These are phyloP conservation scores for Ameiurus melas DNA, from an alignment of 2,113 vertebrate species.

Conservation along the genomic window DNA sequence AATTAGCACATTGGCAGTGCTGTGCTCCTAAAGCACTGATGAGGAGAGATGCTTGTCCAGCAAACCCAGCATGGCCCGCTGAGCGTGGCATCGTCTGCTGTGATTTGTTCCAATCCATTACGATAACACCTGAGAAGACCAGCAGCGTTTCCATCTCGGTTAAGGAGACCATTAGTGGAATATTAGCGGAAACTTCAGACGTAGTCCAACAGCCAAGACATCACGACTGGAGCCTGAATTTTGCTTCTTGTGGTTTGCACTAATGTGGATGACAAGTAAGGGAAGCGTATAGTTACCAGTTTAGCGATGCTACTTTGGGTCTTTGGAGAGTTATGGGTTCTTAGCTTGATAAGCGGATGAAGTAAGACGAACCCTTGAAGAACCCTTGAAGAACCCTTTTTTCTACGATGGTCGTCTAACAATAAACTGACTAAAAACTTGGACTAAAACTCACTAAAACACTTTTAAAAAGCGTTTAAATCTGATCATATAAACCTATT, in stretches of 20 bases:
- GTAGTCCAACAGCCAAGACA: background rate
- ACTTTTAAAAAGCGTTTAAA: too few species aligned
- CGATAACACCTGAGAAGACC: slow-evolving; percentile 11
- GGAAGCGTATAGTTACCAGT: background rate
- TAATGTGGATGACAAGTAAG: background rate
- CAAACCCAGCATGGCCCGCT: background rate
- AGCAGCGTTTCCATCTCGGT: background rate
- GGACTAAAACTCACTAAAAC: too few species aligned
- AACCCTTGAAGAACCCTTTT: background rate
- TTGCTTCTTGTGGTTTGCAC: background rate
- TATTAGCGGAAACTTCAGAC: background rate
- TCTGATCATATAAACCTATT: background rate
- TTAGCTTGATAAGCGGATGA: background rate
- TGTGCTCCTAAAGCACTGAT: background rate
- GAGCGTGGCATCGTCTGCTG: slow-evolving; percentile 7
- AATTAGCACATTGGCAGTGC: background rate
- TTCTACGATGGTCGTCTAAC: background rate
- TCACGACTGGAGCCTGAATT: background rate
- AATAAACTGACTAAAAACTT: background rate
- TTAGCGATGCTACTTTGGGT: background rate
- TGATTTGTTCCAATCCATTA: slow-evolving; percentile 27
- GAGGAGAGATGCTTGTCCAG: background rate
- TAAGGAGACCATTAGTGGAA: slow-evolving; percentile 11
- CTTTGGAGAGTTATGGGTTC: background rate
- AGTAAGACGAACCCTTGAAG: background rate